Evolutionary conservation across 2,113 vertebrate species (phyloP).

Genomic region (Scatophagus argus): DNA sequence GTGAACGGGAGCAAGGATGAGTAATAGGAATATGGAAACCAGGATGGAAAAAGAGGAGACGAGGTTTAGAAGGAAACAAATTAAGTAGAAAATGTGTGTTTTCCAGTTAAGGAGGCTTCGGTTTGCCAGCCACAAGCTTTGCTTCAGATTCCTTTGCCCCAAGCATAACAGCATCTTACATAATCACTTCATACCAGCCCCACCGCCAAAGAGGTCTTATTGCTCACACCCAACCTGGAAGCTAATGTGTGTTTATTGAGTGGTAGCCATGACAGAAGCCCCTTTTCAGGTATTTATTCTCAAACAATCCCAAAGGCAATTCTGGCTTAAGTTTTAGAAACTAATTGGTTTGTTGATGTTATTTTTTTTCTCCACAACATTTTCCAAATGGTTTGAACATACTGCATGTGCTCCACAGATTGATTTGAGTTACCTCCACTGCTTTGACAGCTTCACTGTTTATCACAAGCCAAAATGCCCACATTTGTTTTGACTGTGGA

Average conservation of each 20-base stretch:
- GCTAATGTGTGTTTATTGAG: slow-evolving; percentile 29
- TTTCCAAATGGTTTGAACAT: not conserved
- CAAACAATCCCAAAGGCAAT: not conserved
- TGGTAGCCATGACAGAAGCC: not conserved
- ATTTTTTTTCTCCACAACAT: not conserved
- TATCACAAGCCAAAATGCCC: not conserved
- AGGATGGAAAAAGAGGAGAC: slow-evolving; percentile 41
- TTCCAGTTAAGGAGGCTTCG: slow-evolving; percentile 65
- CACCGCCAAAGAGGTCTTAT: slow-evolving; percentile 2
- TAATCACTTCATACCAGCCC: slow-evolving; percentile 60
- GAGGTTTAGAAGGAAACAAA: slow-evolving; percentile 45
- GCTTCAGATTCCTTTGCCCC: slow-evolving; percentile 64
- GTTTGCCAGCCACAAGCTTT: slow-evolving; percentile 65
- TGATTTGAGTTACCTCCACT: not conserved
- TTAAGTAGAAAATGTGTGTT: slow-evolving; percentile 49
- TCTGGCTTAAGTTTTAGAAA: not conserved
- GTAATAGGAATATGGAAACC: slow-evolving; percentile 10
- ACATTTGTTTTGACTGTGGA: no score
- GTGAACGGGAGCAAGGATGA: slow-evolving; percentile 31
- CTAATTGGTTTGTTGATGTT: not conserved
- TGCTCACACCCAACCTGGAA: slow-evolving; percentile 25
- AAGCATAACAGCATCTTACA: slow-evolving; percentile 59
- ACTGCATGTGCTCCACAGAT: not conserved
- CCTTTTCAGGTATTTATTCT: not conserved
- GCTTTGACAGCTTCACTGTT: not conserved